These are phyloP conservation scores for Cetonia aurata DNA, from an alignment of 2,888 invertebrate species.

Conservation along the genomic window DNA sequence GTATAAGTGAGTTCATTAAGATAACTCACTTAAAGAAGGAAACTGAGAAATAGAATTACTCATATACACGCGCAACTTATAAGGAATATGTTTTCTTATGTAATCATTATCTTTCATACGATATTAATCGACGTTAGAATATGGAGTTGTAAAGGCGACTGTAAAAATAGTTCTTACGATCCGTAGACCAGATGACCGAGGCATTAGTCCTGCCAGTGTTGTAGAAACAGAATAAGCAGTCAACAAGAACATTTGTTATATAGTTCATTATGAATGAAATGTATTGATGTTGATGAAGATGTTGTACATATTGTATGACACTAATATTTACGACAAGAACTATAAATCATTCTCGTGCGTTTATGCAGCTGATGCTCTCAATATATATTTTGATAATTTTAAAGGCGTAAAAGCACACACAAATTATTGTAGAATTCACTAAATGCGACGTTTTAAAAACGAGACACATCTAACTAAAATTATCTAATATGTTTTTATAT, in stretches of 20 bases:
- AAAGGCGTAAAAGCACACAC: too few species aligned
- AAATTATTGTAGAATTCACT: too few species aligned
- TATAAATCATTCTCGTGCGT: slow-evolving; percentile 8
- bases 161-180: slow-evolving; percentile 14
- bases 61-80: slow-evolving; percentile 23
- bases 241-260: slow-evolving; percentile 31
- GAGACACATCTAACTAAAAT: too few species aligned
- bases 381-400: too few species aligned
- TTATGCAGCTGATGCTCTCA: background rate
- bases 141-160: slow-evolving; percentile 14
- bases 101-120: slow-evolving; percentile 26
- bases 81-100: slow-evolving; percentile 24
- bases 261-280: slow-evolving; percentile 3
- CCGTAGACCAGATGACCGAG: slow-evolving; percentile 11
- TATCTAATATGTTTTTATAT: too few species aligned
- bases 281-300: slow-evolving; percentile 16
- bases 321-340: slow-evolving; percentile 9
- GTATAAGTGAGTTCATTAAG: slow-evolving; percentile 39
- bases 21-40: slow-evolving; percentile 17
- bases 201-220: slow-evolving; percentile 6
- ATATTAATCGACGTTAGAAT: slow-evolving; percentile 26
- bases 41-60: slow-evolving; percentile 27
- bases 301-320: slow-evolving; percentile 25
- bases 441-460: too few species aligned
- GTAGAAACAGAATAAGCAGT: slow-evolving; percentile 22